Base-by-base conservation (phyloP, 2,797 vertebrate species). In the Pipistrellus pipistrellus region DNA sequence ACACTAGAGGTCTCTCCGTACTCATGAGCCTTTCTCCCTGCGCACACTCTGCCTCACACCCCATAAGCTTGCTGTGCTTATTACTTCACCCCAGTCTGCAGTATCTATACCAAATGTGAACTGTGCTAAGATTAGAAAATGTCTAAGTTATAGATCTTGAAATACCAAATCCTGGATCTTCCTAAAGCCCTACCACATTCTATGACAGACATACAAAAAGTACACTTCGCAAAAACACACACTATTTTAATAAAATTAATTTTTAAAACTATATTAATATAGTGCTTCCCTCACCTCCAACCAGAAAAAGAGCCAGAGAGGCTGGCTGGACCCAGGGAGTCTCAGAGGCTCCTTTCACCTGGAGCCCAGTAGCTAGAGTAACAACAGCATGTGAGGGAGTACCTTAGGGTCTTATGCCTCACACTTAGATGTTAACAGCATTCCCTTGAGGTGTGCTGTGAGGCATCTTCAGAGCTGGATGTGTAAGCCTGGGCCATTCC, bases 1-100 rank as follows among this genome's bases (percentile, higher is more conserved):
- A 92, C 94, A 82, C 94, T 91, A 97, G 96, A 97, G 95, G 97
- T 82, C 93, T 94, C 95, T 82, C 89, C 89, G 72, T 62, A 11
- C 69, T 95, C 82, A 44, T 18, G 66, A 81, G 86, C 93, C 69
- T 77, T 78, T 23, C 27, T 87, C 30, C 17, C 46, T 0, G 7
- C 41, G 78, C 35, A 10, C 2, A 9, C 66, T 91, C 86, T 81
- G 13, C 35, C 21, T 80, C 25, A 71, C 0, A 59, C 1, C 15
- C 27, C 3, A 66, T 44, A 44, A 44, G 44, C 11, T 57, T 32
- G 59, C 53, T 48, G 10, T 2, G 10, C 38, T 83, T n/a, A 13
- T 30, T 62, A 0, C 3, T 57, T 83, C 46, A 62, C 41, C 9
- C 4, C 17, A 10, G 55, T 32, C 23, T 51, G 53, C 44, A 78